Evolutionary conservation across 2,113 vertebrate species (phyloP).

Genomic region (Agelaius phoeniceus): DNA sequence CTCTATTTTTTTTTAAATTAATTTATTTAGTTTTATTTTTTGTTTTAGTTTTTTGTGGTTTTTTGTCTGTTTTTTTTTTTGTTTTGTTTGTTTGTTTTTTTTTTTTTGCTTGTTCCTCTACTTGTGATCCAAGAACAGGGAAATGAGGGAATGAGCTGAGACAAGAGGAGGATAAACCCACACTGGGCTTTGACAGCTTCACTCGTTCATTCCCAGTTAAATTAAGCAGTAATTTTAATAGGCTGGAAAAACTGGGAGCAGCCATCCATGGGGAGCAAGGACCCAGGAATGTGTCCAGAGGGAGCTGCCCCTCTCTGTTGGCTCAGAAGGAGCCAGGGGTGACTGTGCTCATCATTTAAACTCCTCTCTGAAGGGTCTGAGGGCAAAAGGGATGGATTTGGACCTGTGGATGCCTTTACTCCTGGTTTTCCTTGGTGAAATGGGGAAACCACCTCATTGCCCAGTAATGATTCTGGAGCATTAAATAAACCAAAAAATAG

Average conservation of each 20-base stretch:
- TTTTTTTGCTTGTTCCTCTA: neutral
- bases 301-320: fast-evolving
- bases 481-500: neutral
- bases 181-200: neutral
- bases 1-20: neutral
- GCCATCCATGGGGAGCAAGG: neutral
- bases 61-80: too few relatives aligned
- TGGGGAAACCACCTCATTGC: neutral
- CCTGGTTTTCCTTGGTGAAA: neutral
- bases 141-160: neutral
- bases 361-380: neutral
- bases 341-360: neutral
- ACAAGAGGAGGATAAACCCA: neutral
- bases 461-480: neutral
- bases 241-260: neutral
- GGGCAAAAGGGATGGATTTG: neutral
- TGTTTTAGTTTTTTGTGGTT: too few relatives aligned
- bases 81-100: too few relatives aligned
- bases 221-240: neutral
- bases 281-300: neutral
- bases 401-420: fast-evolving
- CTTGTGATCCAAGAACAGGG: neutral
- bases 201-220: neutral
- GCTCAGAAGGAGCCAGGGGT: neutral
- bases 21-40: too few relatives aligned